Evolutionary conservation across 2,797 vertebrate species (phyloP), one percentile per base, ranked within the genome.

Genomic region (Huso huso): DNA sequence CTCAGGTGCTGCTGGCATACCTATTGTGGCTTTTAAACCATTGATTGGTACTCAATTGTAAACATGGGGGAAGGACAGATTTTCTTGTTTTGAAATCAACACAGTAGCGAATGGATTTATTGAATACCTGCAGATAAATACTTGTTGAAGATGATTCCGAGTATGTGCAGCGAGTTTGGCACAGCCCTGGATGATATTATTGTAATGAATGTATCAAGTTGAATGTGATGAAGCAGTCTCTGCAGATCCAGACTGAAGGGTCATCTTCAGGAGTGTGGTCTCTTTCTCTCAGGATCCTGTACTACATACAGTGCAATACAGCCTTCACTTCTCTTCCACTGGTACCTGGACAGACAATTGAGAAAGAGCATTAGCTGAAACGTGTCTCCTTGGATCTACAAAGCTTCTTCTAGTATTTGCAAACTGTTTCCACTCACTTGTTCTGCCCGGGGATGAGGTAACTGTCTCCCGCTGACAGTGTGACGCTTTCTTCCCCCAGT

Each of bases 231-330:
- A 37, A 37, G 37, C 37, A 37, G 37, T 37, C 37, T 37, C 37
- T 37, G 37, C 37, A 37, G 37, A 4, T 37, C 37, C 37, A 37
- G 37, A 5, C 5, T 37, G 37, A 37, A 5, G 37, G 6, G 97
- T 76, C n/a, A 10, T 7, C 52, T n/a, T 55, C 53, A 55, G 9
- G 60, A 10, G 82, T 53, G 85, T 18, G 88, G 77, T 84, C 84
- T 91, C 78, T 95, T 97, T 75, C 85, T 73, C 71, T 88, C 81
- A 1, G 94, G 94, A 72, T 98, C 91, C 80, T 96, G 94, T 65
- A 82, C 73, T 50, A 97, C 76, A 68, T 81, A 84, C 66, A 99
- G 80, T 2, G 93, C 90, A 18, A 94, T 49, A 4, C 87, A 91
- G 18, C 81, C 85, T 37, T 87, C 74, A 51, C 77, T 70, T 79